phyloP scores from a whole-genome alignment of 1,140 invertebrate genomes.

The Anastrepha obliqua region DNA sequence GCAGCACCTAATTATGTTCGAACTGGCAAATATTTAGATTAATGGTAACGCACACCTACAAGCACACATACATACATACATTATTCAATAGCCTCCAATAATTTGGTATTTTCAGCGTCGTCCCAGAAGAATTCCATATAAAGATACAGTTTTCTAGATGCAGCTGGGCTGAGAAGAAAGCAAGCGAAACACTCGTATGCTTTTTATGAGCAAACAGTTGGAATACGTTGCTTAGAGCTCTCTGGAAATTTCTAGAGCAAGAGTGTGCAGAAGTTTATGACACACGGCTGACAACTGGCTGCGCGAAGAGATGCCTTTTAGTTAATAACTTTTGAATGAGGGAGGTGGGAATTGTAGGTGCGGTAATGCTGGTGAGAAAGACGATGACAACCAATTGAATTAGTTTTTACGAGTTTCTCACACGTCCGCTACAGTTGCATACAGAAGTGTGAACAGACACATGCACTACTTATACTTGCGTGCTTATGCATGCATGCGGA shows the following conservation, averaged over 20 bases:
- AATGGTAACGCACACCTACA: no score
- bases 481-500: background rate
- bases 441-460: background rate
- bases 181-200: no score
- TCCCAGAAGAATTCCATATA: no score
- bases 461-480: background rate
- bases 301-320: constrained; percentile 1
- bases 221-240: background rate
- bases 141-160: no score
- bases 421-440: background rate
- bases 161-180: no score
- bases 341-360: background rate
- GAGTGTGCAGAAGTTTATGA: background rate
- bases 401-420: constrained; percentile 45
- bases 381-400: constrained; percentile 38
- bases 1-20: no score
- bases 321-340: background rate
- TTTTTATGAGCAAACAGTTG: no score
- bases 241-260: background rate
- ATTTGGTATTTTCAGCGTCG: no score
- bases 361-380: background rate
- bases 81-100: no score
- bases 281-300: background rate
- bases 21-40: no score
- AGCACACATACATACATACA: no score